These are phyloP conservation scores for Rafetus swinhoei DNA, from an alignment of 2,113 vertebrate species.

Conservation along the genomic window DNA sequence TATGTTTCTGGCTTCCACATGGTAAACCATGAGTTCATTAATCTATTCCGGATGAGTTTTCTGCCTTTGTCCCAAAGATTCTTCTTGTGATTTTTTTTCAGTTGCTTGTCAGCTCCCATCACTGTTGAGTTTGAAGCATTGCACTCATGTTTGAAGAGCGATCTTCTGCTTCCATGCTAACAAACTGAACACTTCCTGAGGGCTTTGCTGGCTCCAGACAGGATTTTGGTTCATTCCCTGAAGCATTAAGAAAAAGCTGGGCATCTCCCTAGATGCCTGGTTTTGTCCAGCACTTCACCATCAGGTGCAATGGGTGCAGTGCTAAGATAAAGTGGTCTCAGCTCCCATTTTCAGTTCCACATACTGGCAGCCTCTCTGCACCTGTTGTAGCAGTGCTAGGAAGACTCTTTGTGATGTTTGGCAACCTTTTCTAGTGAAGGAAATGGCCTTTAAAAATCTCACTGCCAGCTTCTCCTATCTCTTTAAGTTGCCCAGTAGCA, in stretches of 20 bases:
- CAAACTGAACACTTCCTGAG: slow-evolving; percentile 29
- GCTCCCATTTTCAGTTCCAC: slow-evolving; percentile 26
- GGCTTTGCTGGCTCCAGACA: not conserved
- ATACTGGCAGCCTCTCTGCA: not conserved
- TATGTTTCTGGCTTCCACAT: not conserved
- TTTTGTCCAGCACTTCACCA: not conserved
- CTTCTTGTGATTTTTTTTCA: not conserved
- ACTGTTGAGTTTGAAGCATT: slow-evolving; percentile 53
- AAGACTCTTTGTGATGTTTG: slow-evolving; percentile 12
- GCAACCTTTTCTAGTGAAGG: not conserved
- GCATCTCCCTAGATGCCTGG: not conserved
- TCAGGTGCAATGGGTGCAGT: not conserved
- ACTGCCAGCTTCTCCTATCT: not conserved
- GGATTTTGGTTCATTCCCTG: not conserved
- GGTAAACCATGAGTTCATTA: not conserved
- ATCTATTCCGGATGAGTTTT: slow-evolving; percentile 36
- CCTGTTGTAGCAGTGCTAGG: not conserved
- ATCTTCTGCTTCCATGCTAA: slow-evolving; percentile 36
- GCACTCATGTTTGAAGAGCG: not conserved
- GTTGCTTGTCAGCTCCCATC: not conserved
- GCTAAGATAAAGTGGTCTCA: not conserved
- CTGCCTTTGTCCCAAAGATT: slow-evolving; percentile 69
- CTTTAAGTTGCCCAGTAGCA: not conserved
- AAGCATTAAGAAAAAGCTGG: not conserved
- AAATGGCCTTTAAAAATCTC: not conserved